These are phyloP conservation scores for Porites lutea DNA, from an alignment of 64 coral and sea anemone genomes.

Conservation along the genomic window DNA sequence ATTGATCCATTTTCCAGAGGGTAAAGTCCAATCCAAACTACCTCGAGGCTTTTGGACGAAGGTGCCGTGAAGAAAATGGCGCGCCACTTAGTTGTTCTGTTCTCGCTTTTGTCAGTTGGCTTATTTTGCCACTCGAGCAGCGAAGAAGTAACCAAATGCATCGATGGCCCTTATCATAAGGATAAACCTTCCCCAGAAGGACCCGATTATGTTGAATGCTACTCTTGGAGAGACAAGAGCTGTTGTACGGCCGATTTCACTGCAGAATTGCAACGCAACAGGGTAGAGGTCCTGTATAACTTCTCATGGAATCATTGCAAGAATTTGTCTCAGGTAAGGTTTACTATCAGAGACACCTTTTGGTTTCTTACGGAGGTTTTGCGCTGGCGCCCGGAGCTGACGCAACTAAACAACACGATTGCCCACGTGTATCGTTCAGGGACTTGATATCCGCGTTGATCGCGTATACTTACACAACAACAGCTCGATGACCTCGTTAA, in stretches of 20 bases:
- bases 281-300: constrained; percentile 65
- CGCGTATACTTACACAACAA: too few relatives aligned
- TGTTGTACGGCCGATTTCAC: constrained; percentile 90
- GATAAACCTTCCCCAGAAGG: constrained; percentile 63
- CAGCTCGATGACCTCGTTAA: too few relatives aligned
- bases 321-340: constrained; percentile 51
- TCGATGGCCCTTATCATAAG: constrained; percentile 71
- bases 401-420: too few relatives aligned
- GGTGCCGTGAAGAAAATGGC: constrained; percentile 16
- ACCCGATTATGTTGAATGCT: constrained; percentile 64
- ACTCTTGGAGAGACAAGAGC: constrained; percentile 71
- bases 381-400: too few relatives aligned
- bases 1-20: not conserved
- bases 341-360: too few relatives aligned
- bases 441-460: too few relatives aligned
- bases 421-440: too few relatives aligned
- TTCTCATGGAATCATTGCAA: constrained; percentile 82
- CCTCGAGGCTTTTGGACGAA: not conserved
- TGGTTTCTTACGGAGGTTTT: too few relatives aligned
- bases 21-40: not conserved
- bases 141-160: constrained; percentile 42
- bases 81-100: not conserved
- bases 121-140: not conserved
- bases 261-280: constrained; percentile 31
- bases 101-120: not conserved